Evolutionary conservation across 2,888 invertebrate genomes (phyloP), one percentile per base, ranked within the genome.

Genomic region (Nudaria mundana): DNA sequence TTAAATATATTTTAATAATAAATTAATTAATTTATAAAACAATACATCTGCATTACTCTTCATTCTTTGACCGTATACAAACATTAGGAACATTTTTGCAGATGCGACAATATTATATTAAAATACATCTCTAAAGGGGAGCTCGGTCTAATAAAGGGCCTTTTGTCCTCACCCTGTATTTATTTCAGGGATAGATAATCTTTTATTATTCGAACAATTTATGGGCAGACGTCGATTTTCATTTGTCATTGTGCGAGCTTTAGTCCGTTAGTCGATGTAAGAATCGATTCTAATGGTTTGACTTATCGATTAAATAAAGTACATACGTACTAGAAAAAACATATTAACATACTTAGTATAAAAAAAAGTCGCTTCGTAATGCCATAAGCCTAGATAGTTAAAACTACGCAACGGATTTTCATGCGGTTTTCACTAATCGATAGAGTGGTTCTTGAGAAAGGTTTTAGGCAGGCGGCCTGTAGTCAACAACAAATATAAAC

Each of bases 141-240:
- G 69, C 66, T 63, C 65, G 68, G 69, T 66, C 71, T 80, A 81
- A 82, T 84, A 85, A 82, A 80, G 78, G 67, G 44, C 66, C 80
- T 68, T 82, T 86, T 85, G 84, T 84, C 61, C 70, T 80, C 73
- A 77, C 84, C 81, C 78, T 58, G 71, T 80, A 82, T 83, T 77
- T 84, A 84, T 85, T 81, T 74, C 81, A 66, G 63, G 73, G 68
- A 78, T 68, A 79, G 84, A 86, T 86, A 84, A 85, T 86, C 79
- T 84, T 84, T 84, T 85, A 80, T 81, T 80, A 83, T 83, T 71
- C 76, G 63, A 56, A 80, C 74, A 78, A 84, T 85, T 84, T 84
- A 85, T 85, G 79, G 79, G 60, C 40, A 65, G 56, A 69, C 69
- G 73, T 75, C 78, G 76, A 75, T 76, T 80, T 84, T 80, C 82